Evolutionary conservation across 2,888 invertebrate species (phyloP), one percentile per base, ranked within the genome.

Genomic region (Priocnemis perturbator): DNA sequence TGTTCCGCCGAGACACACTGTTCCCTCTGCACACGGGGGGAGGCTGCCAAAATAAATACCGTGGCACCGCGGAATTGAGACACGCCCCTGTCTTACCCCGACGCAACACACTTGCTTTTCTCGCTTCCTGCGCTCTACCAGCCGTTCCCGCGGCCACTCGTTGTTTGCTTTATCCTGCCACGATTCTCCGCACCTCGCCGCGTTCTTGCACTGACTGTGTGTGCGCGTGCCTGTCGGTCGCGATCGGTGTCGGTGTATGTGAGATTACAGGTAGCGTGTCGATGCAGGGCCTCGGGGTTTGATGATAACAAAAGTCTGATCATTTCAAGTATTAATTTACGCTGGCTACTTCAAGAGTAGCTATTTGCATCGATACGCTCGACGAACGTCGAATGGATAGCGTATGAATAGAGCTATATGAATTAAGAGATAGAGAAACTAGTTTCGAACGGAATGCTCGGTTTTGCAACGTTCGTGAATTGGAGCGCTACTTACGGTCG

Each of bases 11-110:
- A 9, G 37, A 37, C 37, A 3, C 37, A 37, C 11, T 11, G 37
- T 37, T 9, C 11, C 37, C 37, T 37, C 37, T 69, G 62, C 70
- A 60, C 72, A 11, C 48, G 20, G 47, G 48, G 37, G 23, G 26
- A 19, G 15, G 61, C 30, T 79, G 81, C 83, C 83, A 83, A 83
- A 81, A 81, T 83, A 83, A 83, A 83, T 83, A 83, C 71, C 58
- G 52, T 61, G 55, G 55, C 55, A 64, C 65, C 67, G 62, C 68
- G 71, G 65, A 77, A 70, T 63, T 70, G 60, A 55, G 67, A 73
- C 73, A 75, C 71, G 68, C 69, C 67, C 37, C 62, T 67, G 64
- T 64, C 66, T 68, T 75, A 74, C 56, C 48, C 45, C 62, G 45
- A 62, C 37, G 62, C 47, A 11, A 48, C 67, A 57, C 63, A 67